Conservation (phyloP, 2,888 invertebrate species). For the Apamea anceps region DNA sequence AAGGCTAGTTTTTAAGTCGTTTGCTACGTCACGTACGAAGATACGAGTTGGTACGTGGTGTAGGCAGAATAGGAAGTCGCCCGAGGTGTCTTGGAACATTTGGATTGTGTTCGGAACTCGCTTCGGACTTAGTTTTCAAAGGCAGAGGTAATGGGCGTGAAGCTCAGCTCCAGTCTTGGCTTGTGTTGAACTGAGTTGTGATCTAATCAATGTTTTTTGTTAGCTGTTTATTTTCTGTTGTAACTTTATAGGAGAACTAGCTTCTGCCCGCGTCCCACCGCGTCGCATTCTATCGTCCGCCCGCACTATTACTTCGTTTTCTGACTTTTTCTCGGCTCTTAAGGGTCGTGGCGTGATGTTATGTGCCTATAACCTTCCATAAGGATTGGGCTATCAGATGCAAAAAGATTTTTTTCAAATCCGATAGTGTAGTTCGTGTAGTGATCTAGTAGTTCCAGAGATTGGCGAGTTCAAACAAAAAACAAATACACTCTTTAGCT, state of each 20-base stretch:
- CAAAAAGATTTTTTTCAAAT: no score
- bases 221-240: background rate
- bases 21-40: constrained; percentile 57
- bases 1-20: constrained; percentile 50
- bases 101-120: constrained; percentile 45
- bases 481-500: no score
- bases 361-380: background rate
- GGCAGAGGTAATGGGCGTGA: constrained; percentile 28
- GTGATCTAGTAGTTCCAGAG: no score
- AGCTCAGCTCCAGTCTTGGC: constrained; percentile 14
- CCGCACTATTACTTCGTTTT: background rate
- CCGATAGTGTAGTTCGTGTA: no score
- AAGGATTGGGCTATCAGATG: background rate
- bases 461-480: no score
- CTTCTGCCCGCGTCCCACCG: background rate
- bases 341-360: background rate
- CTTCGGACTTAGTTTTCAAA: constrained; percentile 50
- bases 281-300: background rate
- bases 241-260: background rate
- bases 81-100: constrained; percentile 48
- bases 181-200: constrained; percentile 14
- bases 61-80: constrained; percentile 44
- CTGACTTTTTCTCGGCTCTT: background rate
- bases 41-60: constrained; percentile 55
- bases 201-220: background rate